Evolutionary conservation across 2,797 vertebrate genomes (phyloP).

Genomic region (Australoheros facetus): DNA sequence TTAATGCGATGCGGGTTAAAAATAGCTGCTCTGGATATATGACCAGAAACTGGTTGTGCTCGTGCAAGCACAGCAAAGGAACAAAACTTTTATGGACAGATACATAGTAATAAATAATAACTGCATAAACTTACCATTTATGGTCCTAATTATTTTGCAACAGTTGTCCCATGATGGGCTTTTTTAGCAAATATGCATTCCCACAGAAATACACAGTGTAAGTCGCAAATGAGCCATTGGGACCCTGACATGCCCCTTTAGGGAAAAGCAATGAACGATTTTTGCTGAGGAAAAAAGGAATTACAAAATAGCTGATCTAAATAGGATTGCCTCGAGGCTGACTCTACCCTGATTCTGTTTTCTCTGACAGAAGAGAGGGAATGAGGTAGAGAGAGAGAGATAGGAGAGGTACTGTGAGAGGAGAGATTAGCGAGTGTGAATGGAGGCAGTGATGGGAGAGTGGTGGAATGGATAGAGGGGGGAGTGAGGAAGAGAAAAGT

Average conservation of each 20-base stretch:
- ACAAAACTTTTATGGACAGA: not conserved
- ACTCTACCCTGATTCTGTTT: conserved; percentile 63
- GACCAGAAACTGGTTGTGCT: not conserved
- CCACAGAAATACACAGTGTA: conserved; percentile 12
- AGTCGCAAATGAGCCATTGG: not conserved
- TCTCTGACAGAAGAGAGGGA: conserved; percentile 29
- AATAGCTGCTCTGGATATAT: conserved; percentile 7
- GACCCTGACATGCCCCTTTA: conserved; percentile 14
- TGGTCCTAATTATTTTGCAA: not conserved
- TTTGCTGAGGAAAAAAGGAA: conserved; percentile 42
- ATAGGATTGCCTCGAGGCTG: conserved; percentile 57
- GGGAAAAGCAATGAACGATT: conserved; percentile 42
- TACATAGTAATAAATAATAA: not conserved
- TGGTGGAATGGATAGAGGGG: not conserved
- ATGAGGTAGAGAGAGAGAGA: not conserved
- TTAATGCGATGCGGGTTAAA: conserved; percentile 10
- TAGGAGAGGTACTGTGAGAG: not conserved
- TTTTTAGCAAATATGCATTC: conserved; percentile 4
- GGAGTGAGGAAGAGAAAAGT: conserved; percentile 14
- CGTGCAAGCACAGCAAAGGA: not conserved
- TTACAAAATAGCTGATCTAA: conserved; percentile 63
- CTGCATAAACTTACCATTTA: conserved; percentile 1
- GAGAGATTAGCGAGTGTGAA: conserved; percentile 28
- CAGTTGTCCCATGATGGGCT: not conserved
- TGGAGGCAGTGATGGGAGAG: conserved; percentile 12